Evolutionary conservation across 2,888 invertebrate genomes (phyloP), one percentile per base, ranked within the genome.

Genomic region (Acanthoscelides obtectus): DNA sequence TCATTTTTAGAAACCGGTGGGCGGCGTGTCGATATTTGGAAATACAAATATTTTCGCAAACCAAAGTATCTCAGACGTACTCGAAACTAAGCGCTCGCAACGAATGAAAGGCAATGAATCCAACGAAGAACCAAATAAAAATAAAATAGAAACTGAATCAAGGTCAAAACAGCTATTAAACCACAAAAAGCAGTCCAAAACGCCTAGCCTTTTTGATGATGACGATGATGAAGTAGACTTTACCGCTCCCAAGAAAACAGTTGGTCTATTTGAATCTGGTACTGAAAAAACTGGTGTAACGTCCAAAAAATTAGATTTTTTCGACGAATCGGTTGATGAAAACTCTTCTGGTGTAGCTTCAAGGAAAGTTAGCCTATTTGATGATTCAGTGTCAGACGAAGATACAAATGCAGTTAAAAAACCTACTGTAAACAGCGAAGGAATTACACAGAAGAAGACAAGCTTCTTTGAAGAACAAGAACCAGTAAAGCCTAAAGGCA

Each of bases 21-120:
- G 90, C 0, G 91, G 88, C 0, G 88, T 90, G 68, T 88, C 90
- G 8, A 81, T 90, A 65, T 88, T 90, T 77, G 90, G 89, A 8
- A 74, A 75, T n/a, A 20, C 77, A 0, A 75, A 81, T 70, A 67
- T 82, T 8, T 79, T 81, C 68, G 74, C 75, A 6, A 73, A 74
- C 12, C 71, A 77, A 68, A 72, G 75, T 66, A 70, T 78, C 6
- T 75, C 68, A 64, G 78, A 79, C 22, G 66, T 77, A 45, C 70
- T 80, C 67, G 77, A 77, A 72, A 75, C 70, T 22, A 66, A 68
- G 17, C 22, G 45, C 4, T 6, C 45, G 22, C 22, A 3, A 12
- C 45, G 45, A 45, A 45, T 71, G 75, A 27, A 71, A 67, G 22
- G 73, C 20, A 67, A 22, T 20, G 22, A 67, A 20, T 22, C 22